Percentiles rank a stretch among this genome's conserved stretches.
These are phyloP conservation scores for Drosophila seguyi DNA, from an alignment of 1,140 invertebrate genomes.

Conservation along the genomic window DNA sequence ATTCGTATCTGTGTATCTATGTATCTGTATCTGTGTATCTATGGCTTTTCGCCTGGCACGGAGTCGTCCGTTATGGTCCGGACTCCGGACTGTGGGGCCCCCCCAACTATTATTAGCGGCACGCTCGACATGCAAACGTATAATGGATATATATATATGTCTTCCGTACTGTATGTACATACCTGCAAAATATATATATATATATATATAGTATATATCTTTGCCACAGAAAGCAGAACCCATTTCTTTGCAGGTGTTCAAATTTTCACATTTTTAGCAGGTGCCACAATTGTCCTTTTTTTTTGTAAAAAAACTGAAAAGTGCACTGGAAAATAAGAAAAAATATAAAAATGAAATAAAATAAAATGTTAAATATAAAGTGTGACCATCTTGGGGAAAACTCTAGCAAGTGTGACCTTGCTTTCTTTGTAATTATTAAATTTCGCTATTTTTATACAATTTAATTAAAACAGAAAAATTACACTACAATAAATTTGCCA, in stretches of 20 bases:
- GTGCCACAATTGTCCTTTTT: conserved; percentile 15
- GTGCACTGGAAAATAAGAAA: conserved; percentile 6
- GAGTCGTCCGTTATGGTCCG: conserved; percentile 20
- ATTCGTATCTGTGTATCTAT: not conserved
- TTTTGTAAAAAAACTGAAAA: not conserved
- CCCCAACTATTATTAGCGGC: conserved; percentile 74
- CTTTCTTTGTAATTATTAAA: not conserved
- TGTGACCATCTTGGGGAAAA: not conserved
- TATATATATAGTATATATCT: not conserved
- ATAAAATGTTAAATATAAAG: not conserved
- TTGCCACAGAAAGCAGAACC: conserved; percentile 4
- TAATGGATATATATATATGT: conserved; percentile 30
- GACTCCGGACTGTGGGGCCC: conserved; percentile 20
- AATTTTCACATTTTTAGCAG: conserved; percentile 52
- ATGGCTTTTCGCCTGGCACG: conserved; percentile 37
- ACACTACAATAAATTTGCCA: no score
- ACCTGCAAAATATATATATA: conserved; percentile 4
- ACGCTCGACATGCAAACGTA: conserved; percentile 74
- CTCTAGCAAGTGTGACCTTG: not conserved
- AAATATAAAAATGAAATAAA: not conserved
- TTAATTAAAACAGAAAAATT: no score
- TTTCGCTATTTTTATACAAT: not conserved
- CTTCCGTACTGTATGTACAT: conserved; percentile 15
- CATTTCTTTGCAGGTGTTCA: conserved; percentile 52
- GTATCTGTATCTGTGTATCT: conserved; percentile 17